Conservation (phyloP, 1,140 invertebrate genomes). For the Zaprionus taronus region DNA sequence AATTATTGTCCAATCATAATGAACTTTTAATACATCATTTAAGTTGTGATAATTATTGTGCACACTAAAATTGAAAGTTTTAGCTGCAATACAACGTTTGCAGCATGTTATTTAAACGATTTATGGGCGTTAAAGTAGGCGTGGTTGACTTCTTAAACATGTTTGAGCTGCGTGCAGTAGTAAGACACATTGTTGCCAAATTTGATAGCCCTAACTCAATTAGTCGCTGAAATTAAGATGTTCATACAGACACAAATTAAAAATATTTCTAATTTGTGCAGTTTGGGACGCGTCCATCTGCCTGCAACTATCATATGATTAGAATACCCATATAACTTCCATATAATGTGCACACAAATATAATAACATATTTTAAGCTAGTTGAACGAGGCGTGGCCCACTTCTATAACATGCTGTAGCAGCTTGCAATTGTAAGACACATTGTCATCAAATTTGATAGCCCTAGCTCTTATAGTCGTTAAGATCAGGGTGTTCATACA, state of each 20-base stretch:
- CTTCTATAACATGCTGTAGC: too few relatives aligned
- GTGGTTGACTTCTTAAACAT: neutral
- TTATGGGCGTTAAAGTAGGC: fast-evolving
- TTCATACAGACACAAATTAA: neutral
- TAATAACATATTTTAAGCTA: neutral
- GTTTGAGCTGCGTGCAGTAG: neutral
- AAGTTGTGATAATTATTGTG: neutral
- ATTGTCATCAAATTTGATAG: too few relatives aligned
- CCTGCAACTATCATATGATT: neutral
- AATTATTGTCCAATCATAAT: too few relatives aligned
- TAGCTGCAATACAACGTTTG: too few relatives aligned
- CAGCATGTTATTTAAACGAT: neutral
- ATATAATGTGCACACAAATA: neutral
- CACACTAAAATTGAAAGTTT: neutral
- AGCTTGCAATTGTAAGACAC: too few relatives aligned
- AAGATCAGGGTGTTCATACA: neutral
- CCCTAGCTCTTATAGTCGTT: too few relatives aligned
- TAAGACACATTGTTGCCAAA: neutral
- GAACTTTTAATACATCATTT: too few relatives aligned
- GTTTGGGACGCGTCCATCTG: neutral
- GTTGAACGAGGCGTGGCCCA: too few relatives aligned
- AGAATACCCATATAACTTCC: neutral
- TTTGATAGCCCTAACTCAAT: neutral
- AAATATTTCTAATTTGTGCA: neutral
- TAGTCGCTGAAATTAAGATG: neutral